Conservation (phyloP, 2,888 invertebrate genomes). For the Acrocera orbiculus region DNA sequence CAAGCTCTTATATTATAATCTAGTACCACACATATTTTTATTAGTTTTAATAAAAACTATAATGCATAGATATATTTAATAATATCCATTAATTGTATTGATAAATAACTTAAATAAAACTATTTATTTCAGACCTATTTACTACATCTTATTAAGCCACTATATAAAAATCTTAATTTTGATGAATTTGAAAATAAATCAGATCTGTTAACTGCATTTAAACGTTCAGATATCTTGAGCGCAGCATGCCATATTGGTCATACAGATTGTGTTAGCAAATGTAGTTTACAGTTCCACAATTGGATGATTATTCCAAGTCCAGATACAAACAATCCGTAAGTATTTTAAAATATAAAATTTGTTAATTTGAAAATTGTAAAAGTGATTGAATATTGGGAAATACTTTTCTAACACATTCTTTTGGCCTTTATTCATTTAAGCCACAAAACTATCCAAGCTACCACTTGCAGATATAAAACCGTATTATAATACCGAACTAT, state of each 20-base stretch:
- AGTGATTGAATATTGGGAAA: too few relatives aligned
- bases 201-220: constrained; percentile 47
- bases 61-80: too few relatives aligned
- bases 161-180: constrained; percentile 55
- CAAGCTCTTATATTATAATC: too few relatives aligned
- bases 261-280: constrained; percentile 53
- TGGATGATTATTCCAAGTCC: constrained; percentile 60
- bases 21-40: not conserved
- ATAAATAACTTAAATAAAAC: too few relatives aligned
- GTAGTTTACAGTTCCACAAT: constrained; percentile 51
- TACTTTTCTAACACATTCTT: too few relatives aligned
- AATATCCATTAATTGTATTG: too few relatives aligned
- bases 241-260: constrained; percentile 63
- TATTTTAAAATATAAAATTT: not conserved
- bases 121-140: constrained; percentile 51
- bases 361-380: not conserved
- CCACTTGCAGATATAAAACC: too few relatives aligned
- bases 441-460: too few relatives aligned
- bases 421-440: too few relatives aligned
- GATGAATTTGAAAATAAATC: constrained; percentile 40
- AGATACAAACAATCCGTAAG: constrained; percentile 57
- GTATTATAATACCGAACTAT: too few relatives aligned
- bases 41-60: too few relatives aligned
- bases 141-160: constrained; percentile 41
- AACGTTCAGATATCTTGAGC: constrained; percentile 49